Conservation (phyloP, 2,797 vertebrate species). For the Pitangus sulphuratus region DNA sequence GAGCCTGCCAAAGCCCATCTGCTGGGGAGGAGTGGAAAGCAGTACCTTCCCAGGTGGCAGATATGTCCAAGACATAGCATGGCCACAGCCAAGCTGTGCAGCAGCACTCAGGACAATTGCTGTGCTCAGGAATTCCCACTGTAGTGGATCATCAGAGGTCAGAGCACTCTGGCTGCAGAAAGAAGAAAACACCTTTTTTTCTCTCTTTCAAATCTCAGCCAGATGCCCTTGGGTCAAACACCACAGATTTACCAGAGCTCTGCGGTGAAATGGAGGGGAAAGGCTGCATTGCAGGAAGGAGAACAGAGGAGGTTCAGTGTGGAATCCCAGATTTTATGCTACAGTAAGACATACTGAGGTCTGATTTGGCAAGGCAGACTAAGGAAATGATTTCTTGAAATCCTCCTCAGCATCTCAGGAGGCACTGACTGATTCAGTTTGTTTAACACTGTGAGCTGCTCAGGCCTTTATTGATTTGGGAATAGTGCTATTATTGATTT, state of each 20-base stretch:
- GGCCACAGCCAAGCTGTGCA: neutral
- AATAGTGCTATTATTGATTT: neutral
- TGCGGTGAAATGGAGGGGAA: accelerated
- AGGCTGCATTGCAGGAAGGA: neutral
- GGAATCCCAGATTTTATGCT: neutral
- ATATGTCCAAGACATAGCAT: accelerated
- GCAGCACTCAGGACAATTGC: neutral
- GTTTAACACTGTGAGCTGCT: neutral
- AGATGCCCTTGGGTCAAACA: neutral
- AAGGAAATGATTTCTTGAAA: neutral
- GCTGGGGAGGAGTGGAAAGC: neutral
- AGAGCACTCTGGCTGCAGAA: neutral
- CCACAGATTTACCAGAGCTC: neutral
- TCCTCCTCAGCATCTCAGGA: neutral
- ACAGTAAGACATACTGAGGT: neutral
- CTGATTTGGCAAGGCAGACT: neutral
- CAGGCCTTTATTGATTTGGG: neutral
- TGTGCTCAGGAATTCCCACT: neutral
- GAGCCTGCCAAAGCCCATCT: neutral
- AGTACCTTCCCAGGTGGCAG: neutral
- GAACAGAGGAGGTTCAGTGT: neutral
- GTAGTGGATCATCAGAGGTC: neutral
- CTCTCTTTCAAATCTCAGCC: neutral
- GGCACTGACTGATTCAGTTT: neutral
- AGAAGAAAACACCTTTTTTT: neutral